Evolutionary conservation across 2,888 invertebrate species (phyloP), one percentile per base, ranked within the genome.

Genomic region (Hyposoter dolosus): DNA sequence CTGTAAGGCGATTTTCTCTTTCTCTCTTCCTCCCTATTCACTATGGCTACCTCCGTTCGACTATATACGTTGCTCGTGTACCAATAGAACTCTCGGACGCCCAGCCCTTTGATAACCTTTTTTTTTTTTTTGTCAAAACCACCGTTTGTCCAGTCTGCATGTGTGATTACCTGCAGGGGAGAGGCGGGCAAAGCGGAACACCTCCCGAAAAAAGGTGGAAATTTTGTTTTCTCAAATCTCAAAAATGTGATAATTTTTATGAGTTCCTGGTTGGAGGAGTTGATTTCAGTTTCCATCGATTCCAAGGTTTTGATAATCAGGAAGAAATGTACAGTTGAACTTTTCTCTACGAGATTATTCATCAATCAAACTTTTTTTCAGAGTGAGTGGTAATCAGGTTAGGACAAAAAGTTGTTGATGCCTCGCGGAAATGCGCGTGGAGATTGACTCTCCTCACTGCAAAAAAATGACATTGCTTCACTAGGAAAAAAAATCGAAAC

Each of bases 291-390:
- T 35, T 40, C 40, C 40, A 40, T 7, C 40, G 10, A 82, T 78
- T 86, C 77, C 76, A 76, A 2, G 35, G 4, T 35, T 86, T 86
- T 87, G 84, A 87, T 86, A 86, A 82, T 85, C 81, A 74, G 43
- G 65, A 47, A 71, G 53, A 56, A 76, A 65, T 53, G 63, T 15
- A 28, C 47, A 56, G 40, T 56, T 35, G 40, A 10, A 69, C 12
- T 45, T 53, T 68, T 17, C 5, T 6, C 28, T 65, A 28, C 28
- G 66, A 47, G 47, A 50, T 75, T 65, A 75, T 56, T 75, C 12
- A 66, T 35, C 75, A 75, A 45, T 9, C 15, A 74, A 43, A 79
- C 75, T 65, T 72, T 15, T 56, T 40, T 74, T 32, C 50, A 28
- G 47, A 19, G n/a, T 32, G 32, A 17, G 10, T 53, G 40, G 60